phyloP scores from a whole-genome alignment of 2,797 vertebrate genomes.

The Lemur catta region DNA sequence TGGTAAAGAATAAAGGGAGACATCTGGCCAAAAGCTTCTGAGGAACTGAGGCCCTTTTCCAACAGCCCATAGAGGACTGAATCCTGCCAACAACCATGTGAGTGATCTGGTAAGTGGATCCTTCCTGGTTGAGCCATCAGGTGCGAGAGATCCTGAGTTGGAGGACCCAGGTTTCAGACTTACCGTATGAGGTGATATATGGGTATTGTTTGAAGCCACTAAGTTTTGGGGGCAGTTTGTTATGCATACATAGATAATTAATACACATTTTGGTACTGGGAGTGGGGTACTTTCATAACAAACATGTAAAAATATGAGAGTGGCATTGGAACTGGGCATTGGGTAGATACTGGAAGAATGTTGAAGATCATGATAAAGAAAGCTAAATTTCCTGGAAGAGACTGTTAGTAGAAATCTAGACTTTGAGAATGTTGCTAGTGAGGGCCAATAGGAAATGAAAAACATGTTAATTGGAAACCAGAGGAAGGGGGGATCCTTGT shows the following conservation, averaged over 20 bases:
- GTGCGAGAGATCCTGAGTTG: neutral
- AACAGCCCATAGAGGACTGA: neutral
- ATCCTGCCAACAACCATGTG: neutral
- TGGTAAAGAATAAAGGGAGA: neutral
- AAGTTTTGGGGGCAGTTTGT: neutral
- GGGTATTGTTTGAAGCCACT: neutral
- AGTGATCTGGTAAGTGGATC: neutral
- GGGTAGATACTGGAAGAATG: neutral
- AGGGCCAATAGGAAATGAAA: neutral
- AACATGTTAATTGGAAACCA: neutral
- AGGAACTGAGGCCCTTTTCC: neutral
- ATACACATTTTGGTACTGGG: neutral
- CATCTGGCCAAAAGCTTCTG: neutral
- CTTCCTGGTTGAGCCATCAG: neutral
- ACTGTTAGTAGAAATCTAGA: neutral
- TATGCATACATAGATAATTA: neutral
- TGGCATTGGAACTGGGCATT: neutral
- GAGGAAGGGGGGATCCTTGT: neutral
- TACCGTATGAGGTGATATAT: neutral
- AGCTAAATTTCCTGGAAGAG: neutral
- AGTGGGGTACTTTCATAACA: neutral
- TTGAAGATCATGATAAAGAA: neutral
- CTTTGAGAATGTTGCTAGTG: neutral
- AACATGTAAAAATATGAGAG: neutral
- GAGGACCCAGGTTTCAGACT: neutral